Conservation (phyloP, 2,113 vertebrate species). For the Hymenochirus boettgeri region DNA sequence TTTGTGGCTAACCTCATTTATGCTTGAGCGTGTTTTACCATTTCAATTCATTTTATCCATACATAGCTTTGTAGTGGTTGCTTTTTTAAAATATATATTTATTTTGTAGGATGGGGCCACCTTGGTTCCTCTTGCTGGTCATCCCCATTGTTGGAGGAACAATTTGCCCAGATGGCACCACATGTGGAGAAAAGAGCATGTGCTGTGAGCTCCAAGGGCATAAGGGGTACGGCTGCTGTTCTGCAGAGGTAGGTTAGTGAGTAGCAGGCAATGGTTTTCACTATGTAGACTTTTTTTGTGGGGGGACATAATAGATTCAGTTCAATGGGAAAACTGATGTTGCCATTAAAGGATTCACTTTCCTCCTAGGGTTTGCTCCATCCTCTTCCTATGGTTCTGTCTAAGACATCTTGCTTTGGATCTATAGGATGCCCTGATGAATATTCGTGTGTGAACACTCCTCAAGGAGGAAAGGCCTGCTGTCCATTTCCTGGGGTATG, state of each 20-base stretch:
- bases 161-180: constrained; percentile 16
- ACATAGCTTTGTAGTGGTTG: too few relatives aligned
- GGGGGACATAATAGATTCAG: too few relatives aligned
- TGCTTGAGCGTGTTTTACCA: too few relatives aligned
- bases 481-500: constrained; percentile 15
- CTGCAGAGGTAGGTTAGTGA: constrained; percentile 7
- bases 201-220: constrained; percentile 21
- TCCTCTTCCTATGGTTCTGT: constrained; percentile 23
- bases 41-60: too few relatives aligned
- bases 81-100: too few relatives aligned
- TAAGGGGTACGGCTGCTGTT: constrained; percentile 17
- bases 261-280: too few relatives aligned
- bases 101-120: constrained; percentile 5
- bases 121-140: constrained; percentile 4
- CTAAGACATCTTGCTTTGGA: constrained; percentile 1
- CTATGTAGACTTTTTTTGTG: too few relatives aligned
- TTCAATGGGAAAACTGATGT: too few relatives aligned
- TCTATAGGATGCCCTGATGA: constrained; percentile 15
- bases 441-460: constrained; percentile 22
- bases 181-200: neutral
- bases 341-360: too few relatives aligned
- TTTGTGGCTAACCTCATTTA: too few relatives aligned
- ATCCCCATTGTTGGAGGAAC: neutral
- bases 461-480: constrained; percentile 15
- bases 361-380: neutral